These are phyloP conservation scores for Nyleta sp. DNA, from an alignment of 2,888 invertebrate genomes.

Conservation along the genomic window DNA sequence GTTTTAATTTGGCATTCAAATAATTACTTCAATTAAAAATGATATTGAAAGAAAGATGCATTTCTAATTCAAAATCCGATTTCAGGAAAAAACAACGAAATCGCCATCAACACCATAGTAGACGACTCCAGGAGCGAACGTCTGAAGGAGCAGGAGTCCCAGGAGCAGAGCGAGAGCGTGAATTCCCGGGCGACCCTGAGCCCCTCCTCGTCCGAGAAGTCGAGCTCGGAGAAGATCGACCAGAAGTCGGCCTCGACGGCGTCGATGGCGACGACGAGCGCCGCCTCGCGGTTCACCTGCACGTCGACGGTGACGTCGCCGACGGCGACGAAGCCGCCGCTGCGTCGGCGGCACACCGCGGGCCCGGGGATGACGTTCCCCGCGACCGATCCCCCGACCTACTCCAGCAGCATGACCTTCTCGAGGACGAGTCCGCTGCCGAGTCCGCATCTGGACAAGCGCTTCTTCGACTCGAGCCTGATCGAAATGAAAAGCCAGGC, in stretches of 20 bases:
- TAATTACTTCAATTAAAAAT: no score
- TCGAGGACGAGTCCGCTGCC: slow-evolving; percentile 82
- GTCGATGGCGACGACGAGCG: slow-evolving; percentile 70
- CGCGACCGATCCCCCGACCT: slow-evolving; percentile 80
- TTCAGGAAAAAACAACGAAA: slow-evolving; percentile 75
- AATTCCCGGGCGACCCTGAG: slow-evolving; percentile 76
- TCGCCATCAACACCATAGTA: not conserved
- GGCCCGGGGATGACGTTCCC: slow-evolving; percentile 81
- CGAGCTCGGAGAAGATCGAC: slow-evolving; percentile 78
- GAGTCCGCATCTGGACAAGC: slow-evolving; percentile 89
- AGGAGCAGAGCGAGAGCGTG: slow-evolving; percentile 72
- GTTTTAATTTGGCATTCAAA: no score
- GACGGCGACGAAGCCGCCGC: slow-evolving; percentile 76
- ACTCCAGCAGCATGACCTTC: slow-evolving; percentile 80
- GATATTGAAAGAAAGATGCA: no score
- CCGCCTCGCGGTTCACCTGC: slow-evolving; percentile 75
- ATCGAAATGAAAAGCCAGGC: slow-evolving; percentile 91
- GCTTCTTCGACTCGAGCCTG: slow-evolving; percentile 92
- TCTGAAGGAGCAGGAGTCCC: slow-evolving; percentile 65
- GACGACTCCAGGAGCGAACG: slow-evolving; percentile 62
- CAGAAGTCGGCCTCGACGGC: slow-evolving; percentile 73
- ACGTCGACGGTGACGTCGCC: slow-evolving; percentile 78
- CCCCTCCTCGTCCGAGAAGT: slow-evolving; percentile 77
- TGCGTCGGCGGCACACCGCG: slow-evolving; percentile 78
- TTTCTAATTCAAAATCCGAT: slow-evolving; percentile 5